Conservation (phyloP, 2,888 invertebrate genomes). For the Stenichneumon culpator region DNA sequence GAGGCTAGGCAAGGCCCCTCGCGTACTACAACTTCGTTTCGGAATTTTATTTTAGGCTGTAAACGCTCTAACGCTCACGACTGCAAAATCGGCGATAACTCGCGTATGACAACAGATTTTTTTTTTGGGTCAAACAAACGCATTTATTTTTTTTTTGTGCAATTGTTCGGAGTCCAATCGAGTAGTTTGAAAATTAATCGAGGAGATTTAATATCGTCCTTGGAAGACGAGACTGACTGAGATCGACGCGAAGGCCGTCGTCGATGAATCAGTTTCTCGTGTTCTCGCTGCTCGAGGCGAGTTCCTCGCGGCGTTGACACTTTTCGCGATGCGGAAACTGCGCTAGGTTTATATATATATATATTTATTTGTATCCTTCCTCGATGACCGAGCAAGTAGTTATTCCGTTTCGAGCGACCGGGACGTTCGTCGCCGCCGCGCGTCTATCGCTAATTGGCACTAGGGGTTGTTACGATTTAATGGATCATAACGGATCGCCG, state of each 20-base stretch:
- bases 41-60: constrained; percentile 22
- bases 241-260: constrained; percentile 50
- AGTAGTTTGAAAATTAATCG: constrained; percentile 37
- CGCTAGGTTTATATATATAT: background rate
- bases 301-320: constrained; percentile 30
- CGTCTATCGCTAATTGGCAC: constrained; percentile 53
- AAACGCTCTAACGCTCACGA: constrained; percentile 2
- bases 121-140: background rate
- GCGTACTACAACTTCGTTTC: background rate
- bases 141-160: constrained; percentile 14
- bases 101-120: background rate
- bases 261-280: constrained; percentile 62
- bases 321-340: constrained; percentile 45
- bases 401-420: constrained; percentile 18
- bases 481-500: constrained; percentile 53
- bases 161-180: constrained; percentile 15
- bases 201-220: constrained; percentile 47
- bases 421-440: constrained; percentile 12
- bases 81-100: background rate
- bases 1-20: constrained; percentile 20
- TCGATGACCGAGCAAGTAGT: background rate
- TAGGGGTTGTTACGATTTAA: constrained; percentile 62
- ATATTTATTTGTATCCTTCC: constrained; percentile 12
- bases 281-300: constrained; percentile 31
- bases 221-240: constrained; percentile 54